Evolutionary conservation across 1,140 invertebrate species (phyloP), one percentile per base, ranked within the genome.

Genomic region (Caenorhabditis latens): DNA sequence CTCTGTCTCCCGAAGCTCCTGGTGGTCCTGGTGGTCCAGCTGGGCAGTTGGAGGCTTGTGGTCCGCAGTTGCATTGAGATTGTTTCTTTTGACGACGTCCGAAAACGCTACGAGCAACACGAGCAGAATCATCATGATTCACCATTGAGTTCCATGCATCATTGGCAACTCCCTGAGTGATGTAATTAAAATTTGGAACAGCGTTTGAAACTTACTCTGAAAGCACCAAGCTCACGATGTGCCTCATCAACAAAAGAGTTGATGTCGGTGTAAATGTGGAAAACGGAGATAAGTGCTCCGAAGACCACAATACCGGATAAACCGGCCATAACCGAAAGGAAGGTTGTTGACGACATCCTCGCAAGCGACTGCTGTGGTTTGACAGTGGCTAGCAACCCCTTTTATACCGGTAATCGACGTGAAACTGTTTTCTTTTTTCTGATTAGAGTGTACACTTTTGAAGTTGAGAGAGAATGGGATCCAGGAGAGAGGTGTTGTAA

Each of bases 21-120:
- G 84, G 84, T 65, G 84, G 84, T 65, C 84, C 84, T 65, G 84
- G 58, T 43, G 84, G 84, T 85, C 84, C 84, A 24, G 58, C 57
- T 65, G 84, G 84, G 50, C 84, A 85, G 42, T 85, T 85, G 58
- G 48, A 53, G 16, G 84, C 84, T 63, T 85, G 58, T 53, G 84
- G 84, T 46, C 84, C 84, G 32, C 84, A 85, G 58, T 85, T 85
- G 84, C 84, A 71, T 63, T 85, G 58, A n/a, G 43, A 61, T 50
- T 50, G 43, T 46, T 46, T 48, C 24, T 58, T 57, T 43, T 84
- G 50, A 32, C 57, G 50, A 21, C 83, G 50, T 61, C 55, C 83
- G 32, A 84, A 61, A 24, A 84, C 42, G 24, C 50, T 84, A 55
- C 79, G 83, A 19, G 50, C 50, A 84, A 61, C 42, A 46, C 57